A percentile compares a stretch with the other conserved stretches of the same genome.
Conservation (phyloP, 2,888 invertebrate species). For the Coleophora flavipennella region DNA sequence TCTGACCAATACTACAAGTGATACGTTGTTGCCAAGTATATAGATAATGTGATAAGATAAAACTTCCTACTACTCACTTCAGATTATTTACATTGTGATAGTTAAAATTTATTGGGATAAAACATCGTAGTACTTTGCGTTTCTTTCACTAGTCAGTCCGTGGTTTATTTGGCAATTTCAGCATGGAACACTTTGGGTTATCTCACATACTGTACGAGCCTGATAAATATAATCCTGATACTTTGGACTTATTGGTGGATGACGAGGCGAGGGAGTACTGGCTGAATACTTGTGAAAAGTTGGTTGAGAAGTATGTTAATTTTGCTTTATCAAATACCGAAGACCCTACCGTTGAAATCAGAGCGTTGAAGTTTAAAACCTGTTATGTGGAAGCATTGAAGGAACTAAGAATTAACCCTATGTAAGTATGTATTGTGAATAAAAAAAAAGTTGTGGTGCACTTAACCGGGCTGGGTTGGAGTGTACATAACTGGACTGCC, state of each 20-base stretch:
- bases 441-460: no score
- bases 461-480: no score
- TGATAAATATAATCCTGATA: slow-evolving; percentile 89
- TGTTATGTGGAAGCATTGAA: slow-evolving; percentile 86
- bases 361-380: slow-evolving; percentile 86
- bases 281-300: slow-evolving; percentile 91
- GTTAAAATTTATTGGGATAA: slow-evolving; percentile 47
- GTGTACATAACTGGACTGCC: no score
- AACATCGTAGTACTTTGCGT: slow-evolving; percentile 18
- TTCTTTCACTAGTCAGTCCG: neutral
- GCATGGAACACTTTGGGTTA: slow-evolving; percentile 62
- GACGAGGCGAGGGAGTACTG: slow-evolving; percentile 91
- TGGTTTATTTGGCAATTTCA: slow-evolving; percentile 15
- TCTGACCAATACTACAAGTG: neutral
- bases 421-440: slow-evolving; percentile 71
- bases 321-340: slow-evolving; percentile 86
- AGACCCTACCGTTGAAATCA: slow-evolving; percentile 80
- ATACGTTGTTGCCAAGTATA: neutral
- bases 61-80: slow-evolving; percentile 17
- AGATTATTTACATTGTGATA: slow-evolving; percentile 44
- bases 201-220: slow-evolving; percentile 80
- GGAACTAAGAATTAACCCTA: slow-evolving; percentile 82
- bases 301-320: slow-evolving; percentile 87
- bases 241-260: slow-evolving; percentile 90
- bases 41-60: slow-evolving; percentile 40